Base-by-base conservation (phyloP, 23 tunicate species). In the Halocynthia aurantium region DNA sequence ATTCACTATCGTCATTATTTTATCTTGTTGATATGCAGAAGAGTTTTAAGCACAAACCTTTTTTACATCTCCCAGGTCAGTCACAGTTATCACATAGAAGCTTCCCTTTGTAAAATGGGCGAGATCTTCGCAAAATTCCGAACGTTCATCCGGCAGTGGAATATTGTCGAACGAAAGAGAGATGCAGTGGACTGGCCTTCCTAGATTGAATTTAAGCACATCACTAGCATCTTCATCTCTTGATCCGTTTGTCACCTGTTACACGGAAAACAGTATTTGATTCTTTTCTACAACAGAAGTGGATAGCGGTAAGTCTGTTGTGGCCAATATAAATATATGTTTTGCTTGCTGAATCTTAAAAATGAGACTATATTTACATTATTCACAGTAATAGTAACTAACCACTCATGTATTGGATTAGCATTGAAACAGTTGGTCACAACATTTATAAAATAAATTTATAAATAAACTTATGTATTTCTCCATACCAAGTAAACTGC, bases 111-210 rank as follows among this genome's bases (percentile, higher is more conserved):
- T 79, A 70, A 80, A 65, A 31, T 79, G 22, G 7, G 98, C 82
- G 22, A 92, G 80, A 74, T 92, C 86, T 80, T 92, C 92, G 10
- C 89, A 78, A 70, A 85, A 92, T 7, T 72, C 61, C 55, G 62
- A 51, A 7, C 86, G 74, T 9, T 70, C 21, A 22, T 65, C 21
- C 6, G 92, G 85, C 51, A 77, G 50, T 20, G 79, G 80, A 15
- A 62, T 85, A 12, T 81, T 10, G 10, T 85, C 74, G 50, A 68
- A 81, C 52, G 81, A 86, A 22, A 92, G 88, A 5, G 86, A 69
- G 0, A 92, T 78, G 69, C 90, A 82, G 68, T 92, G 98, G 21
- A 92, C 81, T 6, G 98, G 98, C 17, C 94, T 80, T 10, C 94
- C 94, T 2, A 52, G 64, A 65, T 83, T 77, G 13, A 72, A 77